These are phyloP conservation scores for Noctua janthina DNA, from an alignment of 2,888 invertebrate genomes.

Conservation along the genomic window DNA sequence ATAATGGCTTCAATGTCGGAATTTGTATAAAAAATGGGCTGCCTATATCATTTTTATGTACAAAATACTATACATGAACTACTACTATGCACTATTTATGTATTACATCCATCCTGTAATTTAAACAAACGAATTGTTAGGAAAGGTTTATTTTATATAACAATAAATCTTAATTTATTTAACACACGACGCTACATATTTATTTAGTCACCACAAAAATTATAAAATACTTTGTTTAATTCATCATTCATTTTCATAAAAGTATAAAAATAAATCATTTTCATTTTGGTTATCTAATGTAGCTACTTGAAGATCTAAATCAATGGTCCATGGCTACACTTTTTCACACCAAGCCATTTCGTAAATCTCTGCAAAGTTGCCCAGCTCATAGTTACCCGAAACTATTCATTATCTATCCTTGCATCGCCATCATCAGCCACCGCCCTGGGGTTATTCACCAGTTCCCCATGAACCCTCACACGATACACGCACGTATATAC, in stretches of 20 bases:
- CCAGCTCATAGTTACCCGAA: background rate
- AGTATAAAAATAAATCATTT: background rate
- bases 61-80: background rate
- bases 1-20: conserved; percentile 79
- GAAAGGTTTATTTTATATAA: conserved; percentile 13
- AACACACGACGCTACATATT: background rate
- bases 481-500: conserved; percentile 95
- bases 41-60: conserved; percentile 2
- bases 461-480: conserved; percentile 93
- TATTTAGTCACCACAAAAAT: background rate
- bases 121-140: conserved; percentile 1
- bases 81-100: too few relatives aligned
- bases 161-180: conserved; percentile 34
- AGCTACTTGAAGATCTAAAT: background rate
- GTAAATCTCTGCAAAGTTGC: background rate
- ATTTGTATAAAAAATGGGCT: conserved; percentile 67
- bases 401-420: conserved; percentile 77
- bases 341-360: background rate
- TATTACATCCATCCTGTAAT: background rate
- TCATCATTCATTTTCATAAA: background rate
- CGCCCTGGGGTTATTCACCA: conserved; percentile 71
- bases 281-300: background rate
- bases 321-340: background rate
- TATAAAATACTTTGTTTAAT: conserved; percentile 21
- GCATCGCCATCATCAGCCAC: conserved; percentile 72